Evolutionary conservation across 2,888 invertebrate genomes (phyloP), one percentile per base, ranked within the genome.

Genomic region (Protophormia terraenovae): DNA sequence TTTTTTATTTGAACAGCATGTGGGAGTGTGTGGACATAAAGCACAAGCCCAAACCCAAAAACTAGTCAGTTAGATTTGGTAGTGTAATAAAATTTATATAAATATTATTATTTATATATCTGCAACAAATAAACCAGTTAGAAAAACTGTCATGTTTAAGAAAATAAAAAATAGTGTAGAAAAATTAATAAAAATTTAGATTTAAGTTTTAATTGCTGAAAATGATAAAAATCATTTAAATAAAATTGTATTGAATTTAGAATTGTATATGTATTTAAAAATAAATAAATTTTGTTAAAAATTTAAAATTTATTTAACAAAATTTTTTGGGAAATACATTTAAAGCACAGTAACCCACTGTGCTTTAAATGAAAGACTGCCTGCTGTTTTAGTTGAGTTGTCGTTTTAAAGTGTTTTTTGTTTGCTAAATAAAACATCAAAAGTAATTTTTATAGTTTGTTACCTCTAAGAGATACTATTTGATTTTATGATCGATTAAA

Each of bases 21-120:
- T 84, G 81, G 84, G 84, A 81, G 84, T 81, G 84, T 80, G 84
- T 84, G 84, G 84, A 84, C 77, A 84, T 62, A 62, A 60, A 72
- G 73, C 72, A 71, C 64, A 3, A 19, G n/a, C 0, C 12, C 14
- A 38, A 41, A 64, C 60, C 32, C 38, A n/a, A 64, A 64, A 38
- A 24, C 14, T 53, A 12, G 2, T 19, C n/a, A n/a, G n/a, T n/a
- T n/a, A n/a, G n/a, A 12, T 77, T 77, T 32, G 35, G 8, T 47
- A 69, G 29, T 19, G 47, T 24, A 71, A 71, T 71, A 69, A 69
- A 69, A 29, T 55, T 66, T 41, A 27, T 55, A 62, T 32, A 50
- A 12, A 19, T 35, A 32, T 5, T 32, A 19, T 19, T 41, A 7
- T 67, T 45, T 50, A 24, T 58, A 16, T 16, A 62, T 29, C 7